phyloP scores from a whole-genome alignment of 2,113 vertebrate species.

The Tachysurus vachellii region DNA sequence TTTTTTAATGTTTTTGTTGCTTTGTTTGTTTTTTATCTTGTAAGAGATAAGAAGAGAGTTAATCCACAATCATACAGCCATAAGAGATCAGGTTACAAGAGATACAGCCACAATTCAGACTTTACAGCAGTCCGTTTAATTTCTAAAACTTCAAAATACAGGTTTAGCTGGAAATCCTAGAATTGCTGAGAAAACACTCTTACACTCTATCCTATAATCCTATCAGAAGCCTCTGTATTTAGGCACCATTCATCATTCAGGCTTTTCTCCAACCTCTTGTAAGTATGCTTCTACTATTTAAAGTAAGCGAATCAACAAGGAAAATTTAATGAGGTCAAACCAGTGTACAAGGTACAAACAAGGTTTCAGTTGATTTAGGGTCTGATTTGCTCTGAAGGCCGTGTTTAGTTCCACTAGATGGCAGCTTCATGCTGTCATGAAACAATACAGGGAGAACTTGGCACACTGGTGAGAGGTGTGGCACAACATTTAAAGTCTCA shows the following conservation, averaged over 20 bases:
- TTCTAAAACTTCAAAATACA: neutral
- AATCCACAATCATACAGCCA: too few species aligned
- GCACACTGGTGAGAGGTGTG: neutral
- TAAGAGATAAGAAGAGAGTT: too few species aligned
- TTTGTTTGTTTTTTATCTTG: neutral
- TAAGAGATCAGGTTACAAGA: too few species aligned
- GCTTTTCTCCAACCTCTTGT: neutral
- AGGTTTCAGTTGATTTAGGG: neutral
- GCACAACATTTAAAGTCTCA: too few species aligned
- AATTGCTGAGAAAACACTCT: neutral
- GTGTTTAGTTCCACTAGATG: slow-evolving; percentile 13
- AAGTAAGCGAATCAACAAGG: neutral
- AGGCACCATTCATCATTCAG: neutral
- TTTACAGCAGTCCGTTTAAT: neutral
- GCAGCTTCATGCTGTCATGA: neutral
- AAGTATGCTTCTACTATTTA: neutral
- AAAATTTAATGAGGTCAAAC: neutral
- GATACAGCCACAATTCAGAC: neutral
- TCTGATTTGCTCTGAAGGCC: neutral
- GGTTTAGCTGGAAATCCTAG: neutral
- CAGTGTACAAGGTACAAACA: neutral
- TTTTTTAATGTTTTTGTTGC: neutral
- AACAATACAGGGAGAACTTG: neutral
- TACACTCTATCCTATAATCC: neutral
- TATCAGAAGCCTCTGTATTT: neutral